Evolutionary conservation across 2,113 vertebrate genomes (phyloP), one percentile per base, ranked within the genome.

Genomic region (Carassius auratus): DNA sequence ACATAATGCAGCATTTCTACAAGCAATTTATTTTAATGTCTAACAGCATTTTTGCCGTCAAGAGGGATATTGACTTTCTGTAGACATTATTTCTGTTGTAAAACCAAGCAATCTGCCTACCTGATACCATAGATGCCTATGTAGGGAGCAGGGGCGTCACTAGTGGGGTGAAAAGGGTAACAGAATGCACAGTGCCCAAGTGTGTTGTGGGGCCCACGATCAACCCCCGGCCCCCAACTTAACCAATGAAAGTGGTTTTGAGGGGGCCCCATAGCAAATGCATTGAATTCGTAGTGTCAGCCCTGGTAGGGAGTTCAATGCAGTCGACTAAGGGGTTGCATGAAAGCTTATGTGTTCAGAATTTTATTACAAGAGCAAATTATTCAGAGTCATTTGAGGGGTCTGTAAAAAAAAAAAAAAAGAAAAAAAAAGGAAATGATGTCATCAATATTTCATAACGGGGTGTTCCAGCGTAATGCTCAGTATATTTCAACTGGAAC

Each of bases 401-500:
- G 75, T 76, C 75, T 55, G 26, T 55, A 6, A 42, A 42, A 42
- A 42, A 38, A 38, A 38, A 38, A 38, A 52, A 52, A 38, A 38
- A 38, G 4, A 38, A 52, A 52, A 52, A 76, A 73, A 33, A 17
- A 76, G 50, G 75, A 76, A 55, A 76, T 76, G 0, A 76, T 76
- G 50, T 76, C 23, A 76, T 76, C 26, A 76, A 76, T 76, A 76
- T 76, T 76, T 76, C 14, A 76, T 55, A 52, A 15, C 1, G 23
- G 75, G 75, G 75, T 76, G 45, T 76, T 76, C 75, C 75, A 33
- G 26, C 8, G 75, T 76, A 55, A 76, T 52, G 14, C 50, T 55
- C 23, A 8, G 45, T 33, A 76, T 52, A 76, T 33, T 55, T 76
- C 50, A 33, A 55, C 45, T 52, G 26, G 75, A 76, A 30, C 26